Base-by-base conservation (phyloP, 2,113 vertebrate species). In the Cyprinodon variegatus region DNA sequence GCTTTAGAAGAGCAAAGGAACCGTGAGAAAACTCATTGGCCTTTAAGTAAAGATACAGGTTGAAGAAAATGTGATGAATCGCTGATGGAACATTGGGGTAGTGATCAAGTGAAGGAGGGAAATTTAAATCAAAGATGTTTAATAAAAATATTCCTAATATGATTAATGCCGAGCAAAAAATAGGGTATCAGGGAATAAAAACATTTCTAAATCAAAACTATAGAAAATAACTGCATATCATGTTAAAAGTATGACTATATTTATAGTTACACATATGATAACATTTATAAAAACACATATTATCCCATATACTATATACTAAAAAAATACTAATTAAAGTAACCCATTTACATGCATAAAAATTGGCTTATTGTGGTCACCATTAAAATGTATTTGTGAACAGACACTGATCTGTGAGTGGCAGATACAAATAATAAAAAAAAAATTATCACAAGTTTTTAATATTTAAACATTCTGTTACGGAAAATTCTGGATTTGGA, bases 1-100 rank as follows among this genome's bases (percentile, higher is more conserved):
- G 90, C 89, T 93, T 90, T 88, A 92, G 91, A 90, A 91, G 67
- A 66, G 86, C 87, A 87, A 88, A 87, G 83, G 76, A 91, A 74
- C 79, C 81, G 89, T 68, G 87, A 87, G 85, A 79, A 87, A 79
- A 90, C 86, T 83, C 86, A 83, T 90, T 85, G 86, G 84, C 83
- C 89, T 82, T 68, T 74, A 72, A 85, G 74, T 80, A 68, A 84
- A 89, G 83, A 88, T 68, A 76, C 69, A 67, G 59, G 78, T 69
- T 66, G 79, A 68, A 78, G 83, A 83, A 70, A 59, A 48, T 22
- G 77, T 65, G 78, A 76, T 48, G 73, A 83, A 85, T 82, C 79
- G 65, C 70, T 68, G 75, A 68, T 71, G 61, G 86, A 46, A 61
- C 83, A 53, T 70, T 17, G 72, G 14, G 64, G 70, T 39, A 74